A percentile compares a stretch with the other conserved stretches of the same genome.
phyloP scores from a whole-genome alignment of 2,888 invertebrate species.

The Chloromyia formosa region DNA sequence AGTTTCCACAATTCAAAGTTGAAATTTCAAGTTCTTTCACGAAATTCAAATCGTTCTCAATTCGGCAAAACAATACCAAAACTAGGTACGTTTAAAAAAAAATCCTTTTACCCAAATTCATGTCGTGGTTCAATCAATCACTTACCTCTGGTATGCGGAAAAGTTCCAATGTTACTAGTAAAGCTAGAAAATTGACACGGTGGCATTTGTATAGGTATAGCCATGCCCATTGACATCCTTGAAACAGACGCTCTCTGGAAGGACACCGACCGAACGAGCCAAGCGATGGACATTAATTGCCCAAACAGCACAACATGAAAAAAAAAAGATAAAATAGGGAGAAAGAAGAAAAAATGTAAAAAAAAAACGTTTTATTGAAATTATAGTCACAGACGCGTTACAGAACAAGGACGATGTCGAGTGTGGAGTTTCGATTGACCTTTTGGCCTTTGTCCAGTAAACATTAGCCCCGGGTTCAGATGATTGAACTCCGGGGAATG shows the following conservation, averaged over 20 bases:
- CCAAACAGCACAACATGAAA: not conserved
- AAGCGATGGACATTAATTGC: slow-evolving; percentile 8
- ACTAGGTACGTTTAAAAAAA: no score
- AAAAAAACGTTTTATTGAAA: not conserved
- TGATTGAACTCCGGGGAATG: not conserved
- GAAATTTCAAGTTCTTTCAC: no score
- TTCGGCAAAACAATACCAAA: no score
- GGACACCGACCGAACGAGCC: slow-evolving; percentile 6
- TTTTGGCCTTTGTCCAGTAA: not conserved
- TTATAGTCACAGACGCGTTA: not conserved
- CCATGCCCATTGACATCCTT: slow-evolving; percentile 63
- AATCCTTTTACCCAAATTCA: no score
- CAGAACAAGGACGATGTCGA: slow-evolving; percentile 1
- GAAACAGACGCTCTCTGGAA: slow-evolving; percentile 64
- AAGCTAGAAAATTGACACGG: slow-evolving; percentile 60
- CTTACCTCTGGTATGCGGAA: slow-evolving; percentile 61
- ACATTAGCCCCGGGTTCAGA: not conserved
- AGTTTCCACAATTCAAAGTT: no score
- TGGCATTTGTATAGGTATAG: slow-evolving; percentile 62
- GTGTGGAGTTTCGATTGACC: not conserved
- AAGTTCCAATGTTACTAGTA: slow-evolving; percentile 54
- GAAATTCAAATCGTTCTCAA: no score
- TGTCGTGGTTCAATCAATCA: slow-evolving; percentile 24
- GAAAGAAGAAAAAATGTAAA: not conserved
- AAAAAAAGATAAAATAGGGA: not conserved